Percentiles rank a stretch among this genome's conserved stretches.
These are phyloP conservation scores for Sinodicranocentrus sp. DNA, from an alignment of 2,888 invertebrate species.

Conservation along the genomic window DNA sequence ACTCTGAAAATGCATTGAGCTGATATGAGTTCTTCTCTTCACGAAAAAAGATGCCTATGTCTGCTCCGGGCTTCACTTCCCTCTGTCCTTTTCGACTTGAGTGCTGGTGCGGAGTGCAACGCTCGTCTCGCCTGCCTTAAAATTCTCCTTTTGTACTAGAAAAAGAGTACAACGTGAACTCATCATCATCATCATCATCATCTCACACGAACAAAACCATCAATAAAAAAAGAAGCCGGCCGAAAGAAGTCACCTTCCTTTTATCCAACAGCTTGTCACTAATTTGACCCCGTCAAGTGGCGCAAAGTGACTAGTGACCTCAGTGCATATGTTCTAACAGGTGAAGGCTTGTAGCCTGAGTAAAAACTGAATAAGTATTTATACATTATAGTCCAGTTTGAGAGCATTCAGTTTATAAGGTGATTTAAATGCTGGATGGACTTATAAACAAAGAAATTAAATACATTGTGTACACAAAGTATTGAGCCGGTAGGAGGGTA, in stretches of 20 bases:
- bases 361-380: slow-evolving; percentile 4
- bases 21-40: background rate
- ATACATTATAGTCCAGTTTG: background rate
- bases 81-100: slow-evolving; percentile 71
- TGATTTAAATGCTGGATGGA: background rate
- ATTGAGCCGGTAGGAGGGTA: background rate
- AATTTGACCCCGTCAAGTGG: slow-evolving; percentile 49
- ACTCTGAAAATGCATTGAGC: no score
- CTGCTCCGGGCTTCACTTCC: slow-evolving; percentile 69
- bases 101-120: slow-evolving; percentile 67
- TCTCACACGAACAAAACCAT: background rate
- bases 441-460: background rate
- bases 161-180: slow-evolving; percentile 60
- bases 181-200: slow-evolving; percentile 31
- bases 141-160: slow-evolving; percentile 24
- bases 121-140: slow-evolving; percentile 70
- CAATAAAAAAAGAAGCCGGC: slow-evolving; percentile 51
- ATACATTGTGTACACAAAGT: slow-evolving; percentile 10
- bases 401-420: no score
- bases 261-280: slow-evolving; percentile 61
- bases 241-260: slow-evolving; percentile 52
- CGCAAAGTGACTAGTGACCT: slow-evolving; percentile 57
- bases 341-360: slow-evolving; percentile 44
- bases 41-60: slow-evolving; percentile 66
- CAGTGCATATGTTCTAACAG: slow-evolving; percentile 39